Conservation (phyloP, 2,113 vertebrate species). For the Hyperoodon ampullatus region DNA sequence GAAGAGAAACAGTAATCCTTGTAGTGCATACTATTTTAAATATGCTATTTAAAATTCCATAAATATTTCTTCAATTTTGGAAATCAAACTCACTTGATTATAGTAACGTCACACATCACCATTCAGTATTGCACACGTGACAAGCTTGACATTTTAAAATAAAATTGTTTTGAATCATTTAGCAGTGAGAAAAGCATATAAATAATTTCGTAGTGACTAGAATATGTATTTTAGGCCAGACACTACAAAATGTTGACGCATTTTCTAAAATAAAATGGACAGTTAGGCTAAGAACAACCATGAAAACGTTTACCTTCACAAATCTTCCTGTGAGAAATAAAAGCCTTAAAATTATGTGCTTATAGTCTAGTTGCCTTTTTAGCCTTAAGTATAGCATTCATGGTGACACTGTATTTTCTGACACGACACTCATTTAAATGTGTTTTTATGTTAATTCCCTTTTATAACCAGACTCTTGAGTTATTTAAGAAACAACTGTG, state of each 20-base stretch:
- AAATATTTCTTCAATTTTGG: slow-evolving; percentile 36
- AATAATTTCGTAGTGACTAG: slow-evolving; percentile 59
- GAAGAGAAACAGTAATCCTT: not conserved
- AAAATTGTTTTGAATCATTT: slow-evolving; percentile 69
- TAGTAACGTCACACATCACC: not conserved
- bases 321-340: slow-evolving; percentile 42
- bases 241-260: slow-evolving; percentile 40
- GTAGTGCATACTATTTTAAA: slow-evolving; percentile 23
- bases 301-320: slow-evolving; percentile 41
- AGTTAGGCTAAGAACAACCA: slow-evolving; percentile 39
- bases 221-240: slow-evolving; percentile 58
- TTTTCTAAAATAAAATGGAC: slow-evolving; percentile 59
- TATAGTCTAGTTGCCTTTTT: slow-evolving; percentile 55
- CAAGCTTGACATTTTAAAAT: slow-evolving; percentile 60
- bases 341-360: slow-evolving; percentile 40
- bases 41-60: slow-evolving; percentile 30
- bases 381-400: slow-evolving; percentile 61
- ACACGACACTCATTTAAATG: slow-evolving; percentile 52
- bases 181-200: slow-evolving; percentile 56
- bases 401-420: slow-evolving; percentile 49
- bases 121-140: slow-evolving; percentile 15
- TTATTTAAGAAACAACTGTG: slow-evolving; percentile 65
- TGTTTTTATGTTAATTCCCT: slow-evolving; percentile 54
- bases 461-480: slow-evolving; percentile 49
- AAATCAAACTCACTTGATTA: slow-evolving; percentile 62